phyloP scores from a whole-genome alignment of 2,113 vertebrate species.

The Mustela lutreola region DNA sequence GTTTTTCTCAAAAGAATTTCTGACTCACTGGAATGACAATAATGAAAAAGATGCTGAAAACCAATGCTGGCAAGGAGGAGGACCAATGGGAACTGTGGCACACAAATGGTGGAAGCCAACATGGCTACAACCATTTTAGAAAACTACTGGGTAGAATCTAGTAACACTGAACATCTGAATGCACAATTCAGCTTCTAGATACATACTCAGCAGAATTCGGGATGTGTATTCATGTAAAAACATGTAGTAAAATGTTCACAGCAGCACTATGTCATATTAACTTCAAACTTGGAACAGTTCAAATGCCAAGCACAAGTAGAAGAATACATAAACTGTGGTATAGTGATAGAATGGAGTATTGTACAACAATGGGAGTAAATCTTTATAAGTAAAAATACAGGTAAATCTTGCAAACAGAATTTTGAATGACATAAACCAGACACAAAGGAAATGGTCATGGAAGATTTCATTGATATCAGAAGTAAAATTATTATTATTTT shows the following conservation, averaged over 20 bases:
- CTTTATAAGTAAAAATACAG: neutral
- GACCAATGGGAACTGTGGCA: neutral
- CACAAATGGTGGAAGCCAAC: neutral
- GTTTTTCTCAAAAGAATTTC: neutral
- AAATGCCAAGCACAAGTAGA: neutral
- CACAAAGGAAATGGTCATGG: neutral
- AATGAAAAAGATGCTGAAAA: neutral
- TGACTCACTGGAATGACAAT: neutral
- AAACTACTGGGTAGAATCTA: slow-evolving; percentile 6
- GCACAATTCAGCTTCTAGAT: neutral
- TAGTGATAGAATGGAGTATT: neutral
- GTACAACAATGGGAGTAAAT: neutral
- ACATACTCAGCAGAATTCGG: neutral
- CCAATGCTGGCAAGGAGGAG: neutral
- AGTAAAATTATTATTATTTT: neutral
- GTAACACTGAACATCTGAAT: slow-evolving; percentile 20
- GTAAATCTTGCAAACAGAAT: neutral
- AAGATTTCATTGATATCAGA: neutral
- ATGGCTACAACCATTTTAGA: neutral
- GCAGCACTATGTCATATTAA: neutral
- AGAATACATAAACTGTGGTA: neutral
- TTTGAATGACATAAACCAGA: neutral
- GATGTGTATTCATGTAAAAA: neutral
- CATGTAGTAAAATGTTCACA: neutral
- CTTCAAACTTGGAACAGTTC: neutral